Percentiles rank a stretch among this genome's conserved stretches.
phyloP scores from a whole-genome alignment of 2,797 vertebrate genomes.

The Coracias cyanogaster region DNA sequence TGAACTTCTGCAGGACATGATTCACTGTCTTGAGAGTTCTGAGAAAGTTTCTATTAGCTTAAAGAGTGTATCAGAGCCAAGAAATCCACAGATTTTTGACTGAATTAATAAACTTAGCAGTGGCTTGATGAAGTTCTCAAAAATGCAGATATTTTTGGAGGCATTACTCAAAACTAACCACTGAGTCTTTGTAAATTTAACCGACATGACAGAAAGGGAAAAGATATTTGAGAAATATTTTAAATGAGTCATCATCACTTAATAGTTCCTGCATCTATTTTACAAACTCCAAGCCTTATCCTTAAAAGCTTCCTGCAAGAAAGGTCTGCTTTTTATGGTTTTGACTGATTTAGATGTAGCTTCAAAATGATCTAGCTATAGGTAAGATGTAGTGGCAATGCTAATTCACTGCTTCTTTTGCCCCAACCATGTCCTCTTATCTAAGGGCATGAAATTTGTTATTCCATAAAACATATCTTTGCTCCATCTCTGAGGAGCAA shows the following conservation, averaged over 20 bases:
- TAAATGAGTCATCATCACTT: neutral
- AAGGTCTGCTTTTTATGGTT: neutral
- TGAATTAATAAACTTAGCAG: neutral
- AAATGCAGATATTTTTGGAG: neutral
- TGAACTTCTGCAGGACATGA: neutral
- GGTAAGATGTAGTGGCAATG: neutral
- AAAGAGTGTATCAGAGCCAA: neutral
- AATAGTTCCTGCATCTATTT: neutral
- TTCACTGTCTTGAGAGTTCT: neutral
- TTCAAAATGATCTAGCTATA: neutral
- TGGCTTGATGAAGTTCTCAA: neutral
- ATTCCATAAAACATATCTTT: neutral
- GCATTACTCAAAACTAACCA: neutral
- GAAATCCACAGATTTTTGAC: neutral
- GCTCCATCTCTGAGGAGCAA: neutral
- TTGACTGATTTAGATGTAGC: neutral
- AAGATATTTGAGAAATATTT: neutral
- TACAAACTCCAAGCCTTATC: neutral
- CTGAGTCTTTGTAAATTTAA: neutral
- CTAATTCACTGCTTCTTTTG: neutral
- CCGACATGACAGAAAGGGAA: neutral
- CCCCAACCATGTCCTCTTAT: neutral
- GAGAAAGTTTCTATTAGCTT: neutral
- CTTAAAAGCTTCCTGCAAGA: neutral
- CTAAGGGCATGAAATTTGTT: neutral